Percentiles rank a stretch among this genome's conserved stretches.
Conservation (phyloP, 2,113 vertebrate genomes). For the Lepus timidus region DNA sequence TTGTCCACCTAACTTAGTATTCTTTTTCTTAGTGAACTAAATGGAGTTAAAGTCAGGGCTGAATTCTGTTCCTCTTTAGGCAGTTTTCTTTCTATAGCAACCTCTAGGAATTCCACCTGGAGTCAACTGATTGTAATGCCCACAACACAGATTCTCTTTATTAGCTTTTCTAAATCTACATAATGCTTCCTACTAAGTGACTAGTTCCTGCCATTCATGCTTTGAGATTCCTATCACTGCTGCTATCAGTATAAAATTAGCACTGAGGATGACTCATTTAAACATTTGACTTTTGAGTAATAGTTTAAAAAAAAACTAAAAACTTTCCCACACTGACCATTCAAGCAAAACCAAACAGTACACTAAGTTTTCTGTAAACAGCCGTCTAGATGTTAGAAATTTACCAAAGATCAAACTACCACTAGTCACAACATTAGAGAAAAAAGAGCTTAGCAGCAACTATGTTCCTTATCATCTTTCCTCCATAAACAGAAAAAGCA, state of each 20-base stretch:
- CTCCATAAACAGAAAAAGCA: conserved; percentile 24
- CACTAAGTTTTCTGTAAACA: conserved; percentile 28
- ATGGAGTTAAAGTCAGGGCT: conserved; percentile 69
- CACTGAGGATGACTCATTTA: no score
- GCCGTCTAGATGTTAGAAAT: background rate
- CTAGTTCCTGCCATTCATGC: conserved; percentile 64
- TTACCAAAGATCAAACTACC: conserved; percentile 43
- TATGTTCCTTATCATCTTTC: background rate
- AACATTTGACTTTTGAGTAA: no score
- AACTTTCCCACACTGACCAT: background rate
- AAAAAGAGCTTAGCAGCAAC: background rate
- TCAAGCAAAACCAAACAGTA: conserved; percentile 42
- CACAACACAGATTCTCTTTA: conserved; percentile 84
- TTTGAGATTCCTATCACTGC: conserved; percentile 71
- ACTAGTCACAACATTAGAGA: background rate
- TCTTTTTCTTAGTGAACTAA: conserved; percentile 72
- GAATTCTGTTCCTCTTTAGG: conserved; percentile 73
- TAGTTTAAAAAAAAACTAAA: no score
- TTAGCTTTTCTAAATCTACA: conserved; percentile 63
- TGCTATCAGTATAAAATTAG: conserved; percentile 24
- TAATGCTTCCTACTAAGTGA: conserved; percentile 76
- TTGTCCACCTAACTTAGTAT: conserved; percentile 67
- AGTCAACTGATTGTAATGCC: conserved; percentile 83
- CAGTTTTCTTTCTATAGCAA: conserved; percentile 80
- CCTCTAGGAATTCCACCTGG: conserved; percentile 79